Conservation (phyloP, 2,888 invertebrate genomes). For the Dicyrtomina minuta region DNA sequence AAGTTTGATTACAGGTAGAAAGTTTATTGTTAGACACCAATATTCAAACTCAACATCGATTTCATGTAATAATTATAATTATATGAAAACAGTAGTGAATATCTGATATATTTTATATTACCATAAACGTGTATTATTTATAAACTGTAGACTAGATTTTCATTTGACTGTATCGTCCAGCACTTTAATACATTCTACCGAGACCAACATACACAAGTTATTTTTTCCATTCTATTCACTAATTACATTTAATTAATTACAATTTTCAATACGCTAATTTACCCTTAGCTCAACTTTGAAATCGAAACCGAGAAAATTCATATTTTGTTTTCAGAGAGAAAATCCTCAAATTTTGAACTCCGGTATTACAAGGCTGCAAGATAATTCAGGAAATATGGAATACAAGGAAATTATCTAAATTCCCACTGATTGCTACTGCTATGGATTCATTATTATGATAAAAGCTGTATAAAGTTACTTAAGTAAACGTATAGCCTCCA, state of each 20-base stretch:
- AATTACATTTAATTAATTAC: not conserved
- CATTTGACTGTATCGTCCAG: not conserved
- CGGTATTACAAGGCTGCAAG: no score
- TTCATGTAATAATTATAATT: not conserved
- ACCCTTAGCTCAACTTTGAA: not conserved
- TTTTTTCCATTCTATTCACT: no score
- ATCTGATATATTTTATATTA: not conserved
- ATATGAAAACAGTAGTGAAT: not conserved
- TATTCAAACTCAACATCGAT: not conserved
- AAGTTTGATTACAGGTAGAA: slow-evolving; percentile 12
- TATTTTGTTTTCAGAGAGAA: no score
- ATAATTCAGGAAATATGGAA: no score
- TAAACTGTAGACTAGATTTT: slow-evolving; percentile 7
- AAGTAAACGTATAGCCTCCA: no score
- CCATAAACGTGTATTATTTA: not conserved
- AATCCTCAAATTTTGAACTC: no score
- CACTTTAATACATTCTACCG: no score
- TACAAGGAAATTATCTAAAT: no score
- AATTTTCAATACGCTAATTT: not conserved
- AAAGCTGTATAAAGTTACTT: no score
- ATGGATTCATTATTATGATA: no score
- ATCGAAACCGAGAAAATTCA: not conserved
- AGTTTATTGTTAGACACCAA: not conserved
- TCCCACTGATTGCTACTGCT: no score
- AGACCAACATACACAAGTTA: no score